Base-by-base conservation (phyloP, 2,888 invertebrate genomes). In the Paralinhomoeus sp. region DNA sequence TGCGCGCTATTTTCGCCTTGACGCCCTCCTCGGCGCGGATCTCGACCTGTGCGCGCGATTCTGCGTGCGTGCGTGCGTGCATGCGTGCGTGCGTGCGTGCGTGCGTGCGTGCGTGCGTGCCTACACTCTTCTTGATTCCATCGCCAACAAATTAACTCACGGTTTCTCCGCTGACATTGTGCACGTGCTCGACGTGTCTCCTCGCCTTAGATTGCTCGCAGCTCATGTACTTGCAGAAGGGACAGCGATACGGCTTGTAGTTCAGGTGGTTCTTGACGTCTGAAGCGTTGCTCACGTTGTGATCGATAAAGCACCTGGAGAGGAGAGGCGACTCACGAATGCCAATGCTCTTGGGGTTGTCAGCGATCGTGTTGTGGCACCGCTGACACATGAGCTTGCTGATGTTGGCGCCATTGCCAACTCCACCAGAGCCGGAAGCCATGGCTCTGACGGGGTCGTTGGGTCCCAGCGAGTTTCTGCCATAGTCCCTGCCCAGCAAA, bases 261-360 rank as follows among this genome's bases (percentile, higher is more conserved):
- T 47, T 47, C 17, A 47, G 42, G 40, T 47, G 47, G 37, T 47
- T 47, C 27, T 47, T 47, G 24, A 47, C 44, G 34, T 47, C 41
- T 42, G 41, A 17, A 36, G n/a, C n/a, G n/a, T n/a, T n/a, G n/a
- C n/a, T n/a, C n/a, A n/a, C n/a, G n/a, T n/a, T n/a, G n/a, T n/a
- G n/a, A n/a, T n/a, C n/a, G n/a, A n/a, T n/a, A n/a, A n/a, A n/a
- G n/a, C n/a, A n/a, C n/a, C n/a, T n/a, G n/a, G n/a, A n/a, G n/a
- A n/a, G n/a, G n/a, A n/a, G n/a, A 31, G n/a, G 36, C 7, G 21
- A 23, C 40, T 24, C 7, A 41, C 41, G 47, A 41, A 47, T 47
- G 12, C 47, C 47, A n/a, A 47, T 37, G 3, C 44, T 45, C 27
- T 47, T 47, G n/a, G 47, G 47, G 37, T 47, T 47, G 38, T 47